These are phyloP conservation scores for Syrmaticus mikado DNA, from an alignment of 2,113 vertebrate genomes.

Conservation along the genomic window DNA sequence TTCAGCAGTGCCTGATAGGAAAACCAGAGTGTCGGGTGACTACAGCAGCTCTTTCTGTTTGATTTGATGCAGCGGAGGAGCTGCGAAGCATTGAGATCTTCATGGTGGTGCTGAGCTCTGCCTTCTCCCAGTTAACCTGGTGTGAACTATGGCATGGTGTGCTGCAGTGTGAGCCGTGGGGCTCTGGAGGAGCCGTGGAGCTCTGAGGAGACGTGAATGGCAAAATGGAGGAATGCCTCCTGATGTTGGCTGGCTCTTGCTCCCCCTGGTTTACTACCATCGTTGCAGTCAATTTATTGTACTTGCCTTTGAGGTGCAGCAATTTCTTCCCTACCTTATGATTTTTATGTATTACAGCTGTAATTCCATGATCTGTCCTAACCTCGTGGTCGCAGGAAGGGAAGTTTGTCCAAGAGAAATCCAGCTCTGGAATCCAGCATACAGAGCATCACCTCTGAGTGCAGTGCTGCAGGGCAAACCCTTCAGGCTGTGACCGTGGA, in stretches of 20 bases:
- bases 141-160: background rate
- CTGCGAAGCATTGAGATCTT: background rate
- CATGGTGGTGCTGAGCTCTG: rapidly evolving
- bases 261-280: background rate
- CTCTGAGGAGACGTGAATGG: background rate
- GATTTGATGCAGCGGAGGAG: rapidly evolving
- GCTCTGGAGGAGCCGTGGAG: background rate
- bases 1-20: background rate
- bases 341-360: background rate
- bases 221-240: background rate
- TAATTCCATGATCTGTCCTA: background rate
- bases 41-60: background rate
- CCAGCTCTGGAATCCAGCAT: background rate
- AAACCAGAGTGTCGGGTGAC: background rate
- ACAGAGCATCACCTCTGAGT: background rate
- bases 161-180: background rate
- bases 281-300: background rate
- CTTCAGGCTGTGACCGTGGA: background rate
- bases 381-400: background rate
- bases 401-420: background rate
- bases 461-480: background rate
- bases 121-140: background rate
- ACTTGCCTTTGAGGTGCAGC: background rate
- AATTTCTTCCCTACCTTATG: background rate
- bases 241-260: background rate